Evolutionary conservation across 1,140 invertebrate species (phyloP).

Genomic region (Maconellicoccus hirsutus): DNA sequence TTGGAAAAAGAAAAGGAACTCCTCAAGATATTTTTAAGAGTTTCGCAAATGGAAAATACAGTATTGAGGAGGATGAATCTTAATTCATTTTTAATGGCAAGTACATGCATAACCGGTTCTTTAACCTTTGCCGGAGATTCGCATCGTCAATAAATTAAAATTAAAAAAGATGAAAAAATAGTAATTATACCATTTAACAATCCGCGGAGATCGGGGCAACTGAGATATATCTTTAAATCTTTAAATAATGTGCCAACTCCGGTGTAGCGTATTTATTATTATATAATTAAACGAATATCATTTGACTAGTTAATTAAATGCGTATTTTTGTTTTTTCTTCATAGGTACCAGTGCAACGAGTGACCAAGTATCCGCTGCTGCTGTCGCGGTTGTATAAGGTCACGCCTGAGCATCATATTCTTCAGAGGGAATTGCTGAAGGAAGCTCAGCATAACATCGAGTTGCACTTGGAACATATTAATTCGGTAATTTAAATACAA

Average conservation of each 20-base stretch:
- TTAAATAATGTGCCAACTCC: background rate
- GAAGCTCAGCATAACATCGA: slow-evolving; percentile 86
- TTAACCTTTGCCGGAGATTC: background rate
- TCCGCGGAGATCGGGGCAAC: background rate
- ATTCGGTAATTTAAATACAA: slow-evolving; percentile 45
- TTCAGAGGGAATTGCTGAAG: slow-evolving; percentile 50
- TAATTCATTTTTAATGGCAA: slow-evolving; percentile 92
- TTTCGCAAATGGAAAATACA: slow-evolving; percentile 92
- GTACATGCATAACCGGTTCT: slow-evolving; percentile 24
- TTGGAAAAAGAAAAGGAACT: slow-evolving; percentile 92
- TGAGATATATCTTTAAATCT: background rate
- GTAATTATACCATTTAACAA: background rate
- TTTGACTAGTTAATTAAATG: background rate
- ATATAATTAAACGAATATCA: background rate
- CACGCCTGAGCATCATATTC: slow-evolving; percentile 67
- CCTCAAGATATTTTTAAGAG: slow-evolving; percentile 82
- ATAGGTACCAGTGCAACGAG: slow-evolving; percentile 74
- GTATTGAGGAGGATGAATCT: slow-evolving; percentile 88
- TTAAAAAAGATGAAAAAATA: background rate
- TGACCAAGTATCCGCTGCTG: slow-evolving; percentile 85
- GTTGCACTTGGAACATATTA: slow-evolving; percentile 86
- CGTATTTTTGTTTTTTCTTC: slow-evolving; percentile 25
- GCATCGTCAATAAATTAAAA: background rate
- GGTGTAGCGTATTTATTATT: background rate
- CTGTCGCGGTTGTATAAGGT: slow-evolving; percentile 81